Base-by-base conservation (phyloP, 2,797 vertebrate genomes). In the Sylvilagus floridanus region DNA sequence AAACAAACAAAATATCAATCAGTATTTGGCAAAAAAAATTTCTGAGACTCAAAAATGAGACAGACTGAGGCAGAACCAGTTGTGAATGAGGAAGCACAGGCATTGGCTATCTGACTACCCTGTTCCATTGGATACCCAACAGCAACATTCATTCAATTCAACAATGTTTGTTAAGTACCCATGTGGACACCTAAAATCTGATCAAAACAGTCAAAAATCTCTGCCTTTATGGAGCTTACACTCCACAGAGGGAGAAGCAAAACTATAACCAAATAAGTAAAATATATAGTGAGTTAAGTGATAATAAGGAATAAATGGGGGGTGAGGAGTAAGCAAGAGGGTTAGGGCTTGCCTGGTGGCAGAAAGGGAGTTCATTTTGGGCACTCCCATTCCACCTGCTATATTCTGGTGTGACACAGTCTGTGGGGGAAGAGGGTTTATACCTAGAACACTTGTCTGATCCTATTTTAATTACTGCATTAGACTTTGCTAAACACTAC, bases 121-220 rank as follows among this genome's bases (percentile, higher is more conserved):
- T 21, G 5, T 79, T 26, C 77, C 13, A 24, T 4, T 35, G 37
- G 30, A 69, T 30, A 11, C 68, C 14, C 17, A 84, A 62, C 2
- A 30, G 2, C 52, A 60, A 11, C 13, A n/a, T 7, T 37, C 8
- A 57, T 60, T 91, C 87, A 57, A 35, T 75, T 57, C 16, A 30
- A 24, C 10, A 26, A 3, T 60, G 77, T 47, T 87, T 60, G 71
- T 0, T 50, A 50, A 82, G 17, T n/a, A 84, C 16, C 17, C 62
- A 72, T 47, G 21, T 93, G 50, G 7, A 21, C 16, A 30, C 28
- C 72, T 19, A 30, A 84, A 78, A 69, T 83, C 24, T 50, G 28
- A 79, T 76, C 50, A 66, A 88, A 86, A 75, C 72, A 85, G 9
- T 78, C 11, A 79, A 83, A 92, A 90, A 11, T 3, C 5, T n/a